A percentile compares a stretch with the other conserved stretches of the same genome.
Conservation (phyloP, 2,888 invertebrate genomes). For the Dermolepida albohirtum region DNA sequence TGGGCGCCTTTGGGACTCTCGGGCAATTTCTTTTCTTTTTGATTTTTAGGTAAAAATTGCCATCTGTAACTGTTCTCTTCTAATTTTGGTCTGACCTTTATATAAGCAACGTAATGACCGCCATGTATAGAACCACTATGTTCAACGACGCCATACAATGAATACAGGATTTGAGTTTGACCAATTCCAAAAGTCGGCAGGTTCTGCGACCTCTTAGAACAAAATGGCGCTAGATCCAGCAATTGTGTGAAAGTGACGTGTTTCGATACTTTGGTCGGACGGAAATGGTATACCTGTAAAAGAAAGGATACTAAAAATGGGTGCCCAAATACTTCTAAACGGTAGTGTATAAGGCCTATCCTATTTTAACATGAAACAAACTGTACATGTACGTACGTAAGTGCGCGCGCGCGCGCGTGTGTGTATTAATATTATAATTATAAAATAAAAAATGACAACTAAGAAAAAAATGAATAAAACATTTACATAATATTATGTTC, state of each 20-base stretch:
- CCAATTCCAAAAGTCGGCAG: constrained; percentile 66
- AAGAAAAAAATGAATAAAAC: no score
- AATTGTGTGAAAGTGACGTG: constrained; percentile 88
- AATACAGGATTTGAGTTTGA: constrained; percentile 72
- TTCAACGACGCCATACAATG: constrained; percentile 94
- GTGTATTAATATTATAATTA: no score
- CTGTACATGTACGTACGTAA: no score
- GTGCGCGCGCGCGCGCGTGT: no score
- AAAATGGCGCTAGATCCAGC: constrained; percentile 92
- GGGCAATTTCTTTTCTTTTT: constrained; percentile 52
- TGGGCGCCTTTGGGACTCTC: constrained; percentile 65
- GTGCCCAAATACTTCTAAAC: no score
- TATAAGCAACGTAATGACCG: constrained; percentile 94
- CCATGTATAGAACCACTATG: constrained; percentile 93
- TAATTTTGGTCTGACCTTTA: constrained; percentile 82
- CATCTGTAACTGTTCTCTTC: constrained; percentile 75
- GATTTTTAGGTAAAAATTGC: constrained; percentile 75
- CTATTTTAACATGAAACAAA: no score
- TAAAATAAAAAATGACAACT: no score
- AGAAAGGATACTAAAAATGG: no score
- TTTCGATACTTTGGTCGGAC: constrained; percentile 85
- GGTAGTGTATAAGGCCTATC: no score
- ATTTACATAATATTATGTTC: no score
- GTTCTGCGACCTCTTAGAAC: constrained; percentile 74
- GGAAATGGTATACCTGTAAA: constrained; percentile 50